These are phyloP conservation scores for Acestrorhynchus altus DNA, from an alignment of 2,797 vertebrate genomes.

Conservation along the genomic window DNA sequence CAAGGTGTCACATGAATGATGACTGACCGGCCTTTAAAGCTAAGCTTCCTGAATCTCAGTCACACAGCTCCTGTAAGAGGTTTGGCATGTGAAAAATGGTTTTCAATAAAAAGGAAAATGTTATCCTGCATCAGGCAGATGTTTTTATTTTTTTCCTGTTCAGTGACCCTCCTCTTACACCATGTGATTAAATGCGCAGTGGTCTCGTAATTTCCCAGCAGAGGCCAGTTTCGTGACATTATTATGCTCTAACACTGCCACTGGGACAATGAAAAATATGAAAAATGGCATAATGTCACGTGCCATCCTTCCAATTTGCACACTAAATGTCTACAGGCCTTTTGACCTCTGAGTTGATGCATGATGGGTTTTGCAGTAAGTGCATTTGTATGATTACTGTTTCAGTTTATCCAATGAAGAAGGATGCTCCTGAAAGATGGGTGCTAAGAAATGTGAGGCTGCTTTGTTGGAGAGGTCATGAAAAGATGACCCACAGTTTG, in stretches of 20 bases:
- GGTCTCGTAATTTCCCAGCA: conserved; percentile 66
- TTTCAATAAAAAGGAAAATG: conserved; percentile 60
- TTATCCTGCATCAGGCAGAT: conserved; percentile 11
- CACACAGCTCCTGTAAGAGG: conserved; percentile 37
- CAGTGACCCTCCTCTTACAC: neutral
- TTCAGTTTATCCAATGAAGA: conserved; percentile 10
- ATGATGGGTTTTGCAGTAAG: conserved; percentile 5
- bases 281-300: conserved; percentile 3
- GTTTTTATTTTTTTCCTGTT: conserved; percentile 50
- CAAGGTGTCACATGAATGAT: conserved; percentile 60
- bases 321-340: neutral
- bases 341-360: neutral
- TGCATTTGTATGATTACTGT: conserved; percentile 14
- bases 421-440: conserved; percentile 25
- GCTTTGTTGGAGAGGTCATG: conserved; percentile 37
- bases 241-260: conserved; percentile 53
- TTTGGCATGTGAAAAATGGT: conserved; percentile 66
- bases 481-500: conserved; percentile 29
- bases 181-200: conserved; percentile 49
- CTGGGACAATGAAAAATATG: conserved; percentile 61
- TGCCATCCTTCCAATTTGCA: conserved; percentile 7
- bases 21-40: conserved; percentile 55
- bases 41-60: conserved; percentile 26
- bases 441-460: conserved; percentile 30
- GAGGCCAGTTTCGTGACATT: conserved; percentile 61